These are phyloP conservation scores for Resseliella maxima DNA, from an alignment of 2,888 invertebrate genomes.

Conservation along the genomic window DNA sequence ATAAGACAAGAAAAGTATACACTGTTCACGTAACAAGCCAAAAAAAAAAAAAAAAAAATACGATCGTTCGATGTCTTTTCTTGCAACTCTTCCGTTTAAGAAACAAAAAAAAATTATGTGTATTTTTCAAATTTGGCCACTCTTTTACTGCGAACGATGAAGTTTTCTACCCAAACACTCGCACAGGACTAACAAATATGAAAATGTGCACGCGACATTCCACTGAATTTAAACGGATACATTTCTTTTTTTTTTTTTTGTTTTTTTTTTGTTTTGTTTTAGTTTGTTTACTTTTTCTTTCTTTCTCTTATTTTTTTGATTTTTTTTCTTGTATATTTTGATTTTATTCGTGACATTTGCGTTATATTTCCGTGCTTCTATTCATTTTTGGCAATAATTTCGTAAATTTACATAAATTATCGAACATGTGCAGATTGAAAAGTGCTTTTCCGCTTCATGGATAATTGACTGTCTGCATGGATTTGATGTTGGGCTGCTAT, in stretches of 20 bases:
- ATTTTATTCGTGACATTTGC: neutral
- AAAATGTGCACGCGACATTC: no score
- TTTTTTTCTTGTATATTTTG: neutral
- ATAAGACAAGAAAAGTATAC: neutral
- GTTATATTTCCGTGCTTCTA: conserved; percentile 19
- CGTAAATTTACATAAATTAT: conserved; percentile 46
- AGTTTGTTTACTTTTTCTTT: no score
- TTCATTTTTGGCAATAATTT: conserved; percentile 51
- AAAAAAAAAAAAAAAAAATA: neutral
- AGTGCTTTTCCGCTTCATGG: conserved; percentile 23
- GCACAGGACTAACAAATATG: no score
- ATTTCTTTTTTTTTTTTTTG: neutral
- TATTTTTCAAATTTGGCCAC: neutral
- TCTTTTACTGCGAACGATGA: neutral
- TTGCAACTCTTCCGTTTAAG: neutral
- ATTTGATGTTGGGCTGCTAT: neutral
- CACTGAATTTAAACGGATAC: no score
- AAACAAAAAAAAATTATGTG: neutral
- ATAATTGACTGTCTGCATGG: neutral
- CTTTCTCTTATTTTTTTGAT: neutral
- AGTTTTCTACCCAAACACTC: neutral
- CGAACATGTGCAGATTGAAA: neutral
- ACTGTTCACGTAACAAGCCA: neutral
- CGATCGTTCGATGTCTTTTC: neutral
- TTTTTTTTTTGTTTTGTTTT: no score